These are phyloP conservation scores for Leptoteleia sp. DNA, from an alignment of 1,140 invertebrate species.

Conservation along the genomic window DNA sequence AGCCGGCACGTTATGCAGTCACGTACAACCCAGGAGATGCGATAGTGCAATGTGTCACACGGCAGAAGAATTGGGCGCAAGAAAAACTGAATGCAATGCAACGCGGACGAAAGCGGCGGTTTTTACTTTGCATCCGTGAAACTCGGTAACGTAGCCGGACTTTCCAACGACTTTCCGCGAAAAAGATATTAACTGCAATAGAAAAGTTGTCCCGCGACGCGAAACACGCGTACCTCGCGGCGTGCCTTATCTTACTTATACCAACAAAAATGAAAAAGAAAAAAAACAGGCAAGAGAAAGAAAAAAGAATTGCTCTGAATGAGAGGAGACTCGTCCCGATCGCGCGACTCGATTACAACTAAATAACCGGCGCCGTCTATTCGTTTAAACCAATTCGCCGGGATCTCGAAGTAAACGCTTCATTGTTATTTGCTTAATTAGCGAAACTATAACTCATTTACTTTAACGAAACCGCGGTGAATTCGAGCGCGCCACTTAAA, in stretches of 20 bases:
- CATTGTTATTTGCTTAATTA: constrained; percentile 39
- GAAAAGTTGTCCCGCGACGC: constrained; percentile 18
- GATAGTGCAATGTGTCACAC: constrained; percentile 24
- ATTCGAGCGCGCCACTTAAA: no score
- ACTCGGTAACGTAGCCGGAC: constrained; percentile 5
- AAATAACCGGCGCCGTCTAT: no score
- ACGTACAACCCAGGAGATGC: constrained; percentile 17
- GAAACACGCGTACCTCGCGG: constrained; percentile 3
- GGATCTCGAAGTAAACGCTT: no score
- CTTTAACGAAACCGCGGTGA: constrained; percentile 29
- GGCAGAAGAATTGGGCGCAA: constrained; percentile 8
- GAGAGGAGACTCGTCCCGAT: no score
- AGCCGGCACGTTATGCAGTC: constrained; percentile 25
- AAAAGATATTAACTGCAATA: constrained; percentile 33
- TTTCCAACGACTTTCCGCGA: constrained; percentile 24
- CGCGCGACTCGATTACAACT: no score
- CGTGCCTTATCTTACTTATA: no score
- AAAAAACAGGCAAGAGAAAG: no score
- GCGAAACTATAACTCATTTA: constrained; percentile 38
- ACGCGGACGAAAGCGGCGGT: constrained; percentile 12
- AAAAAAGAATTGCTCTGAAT: no score
- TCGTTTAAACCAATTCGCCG: no score
- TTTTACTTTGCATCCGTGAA: constrained; percentile 27
- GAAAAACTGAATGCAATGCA: constrained; percentile 46
- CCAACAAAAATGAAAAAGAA: no score